Conservation (phyloP, 2,797 vertebrate species). For the Apogon talboti region DNA sequence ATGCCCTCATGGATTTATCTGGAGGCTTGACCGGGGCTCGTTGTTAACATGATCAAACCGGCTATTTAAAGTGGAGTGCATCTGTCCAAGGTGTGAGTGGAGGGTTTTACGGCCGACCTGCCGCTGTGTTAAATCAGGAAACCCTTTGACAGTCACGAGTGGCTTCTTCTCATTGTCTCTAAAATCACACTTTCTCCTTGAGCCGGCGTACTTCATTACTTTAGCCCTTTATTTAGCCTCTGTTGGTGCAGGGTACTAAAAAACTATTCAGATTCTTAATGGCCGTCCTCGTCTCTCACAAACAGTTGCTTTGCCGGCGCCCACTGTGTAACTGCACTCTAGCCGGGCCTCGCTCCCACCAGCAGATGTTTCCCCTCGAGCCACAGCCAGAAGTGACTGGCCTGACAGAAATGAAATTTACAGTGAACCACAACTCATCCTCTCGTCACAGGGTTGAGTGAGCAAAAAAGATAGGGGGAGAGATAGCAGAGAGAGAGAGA, state of each 20-base stretch:
- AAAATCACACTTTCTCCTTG: slow-evolving; percentile 11
- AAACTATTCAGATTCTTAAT: slow-evolving; percentile 50
- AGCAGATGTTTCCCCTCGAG: slow-evolving; percentile 73
- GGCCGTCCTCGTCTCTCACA: slow-evolving; percentile 11
- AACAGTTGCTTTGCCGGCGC: too few species aligned
- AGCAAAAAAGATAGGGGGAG: slow-evolving; percentile 50
- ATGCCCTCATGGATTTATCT: slow-evolving; percentile 55
- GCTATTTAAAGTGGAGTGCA: slow-evolving; percentile 59
- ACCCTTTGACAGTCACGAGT: slow-evolving; percentile 7
- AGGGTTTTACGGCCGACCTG: slow-evolving; percentile 35
- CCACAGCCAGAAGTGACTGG: slow-evolving; percentile 61
- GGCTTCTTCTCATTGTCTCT: slow-evolving; percentile 4
- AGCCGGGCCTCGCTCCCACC: slow-evolving; percentile 38
- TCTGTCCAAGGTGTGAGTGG: slow-evolving; percentile 50
- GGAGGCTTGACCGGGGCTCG: slow-evolving; percentile 50
- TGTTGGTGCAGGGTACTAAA: background rate
- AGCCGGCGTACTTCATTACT: slow-evolving; percentile 4
- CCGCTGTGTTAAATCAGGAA: slow-evolving; percentile 14
- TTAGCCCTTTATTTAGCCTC: slow-evolving; percentile 11
- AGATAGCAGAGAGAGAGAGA: slow-evolving; percentile 4
- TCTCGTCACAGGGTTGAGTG: slow-evolving; percentile 59
- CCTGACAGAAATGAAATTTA: slow-evolving; percentile 73
- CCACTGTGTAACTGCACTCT: slow-evolving; percentile 28
- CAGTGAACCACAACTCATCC: slow-evolving; percentile 66
- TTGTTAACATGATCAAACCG: slow-evolving; percentile 65